Evolutionary conservation across 2,888 invertebrate genomes (phyloP), one percentile per base, ranked within the genome.

Genomic region (Fragum fragum): DNA sequence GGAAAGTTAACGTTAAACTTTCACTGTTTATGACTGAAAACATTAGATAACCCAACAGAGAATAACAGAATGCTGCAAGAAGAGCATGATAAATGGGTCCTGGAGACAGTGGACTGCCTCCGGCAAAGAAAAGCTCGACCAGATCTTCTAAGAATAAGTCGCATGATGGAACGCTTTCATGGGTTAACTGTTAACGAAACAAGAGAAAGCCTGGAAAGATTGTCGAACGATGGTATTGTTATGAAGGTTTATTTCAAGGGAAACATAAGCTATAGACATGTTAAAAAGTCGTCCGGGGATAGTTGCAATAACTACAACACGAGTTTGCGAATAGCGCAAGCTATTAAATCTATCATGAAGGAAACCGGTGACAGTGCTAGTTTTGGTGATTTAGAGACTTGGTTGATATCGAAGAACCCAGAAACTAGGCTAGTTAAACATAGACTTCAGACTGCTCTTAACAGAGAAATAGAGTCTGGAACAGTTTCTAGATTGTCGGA

Each of bases 201-300:
- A 69, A 89, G 90, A 76, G 87, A 96, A 81, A 97, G 97, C 94
- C 95, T 97, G 52, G 97, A 97, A 93, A 96, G 96, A 93, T 96
- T 97, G 91, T 96, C 97, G 18, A 96, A 96, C 89, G 96, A 96
- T 81, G 97, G 96, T 93, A 96, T 96, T 90, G 96, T 97, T 75
- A 96, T 97, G 87, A 97, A 97, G 95, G 97, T 97, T 39, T 97
- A 97, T 93, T 97, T 97, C 94, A 98, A 97, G 95, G 97, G 97
- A 91, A 97, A 96, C 95, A 97, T 97, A 88, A 97, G 97, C 95
- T 97, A 97, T 94, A 96, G 97, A 90, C 97, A 97, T 95, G 97
- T 93, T 96, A 95, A 55, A 16, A 71, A 29, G 26, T 39, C 23
- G 36, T 32, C 73, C 6, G 29, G 21, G 28, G n/a, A 21, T 21